A percentile compares a stretch with the other conserved stretches of the same genome.
These are phyloP conservation scores for Latrodectus elegans DNA, from an alignment of 2,888 invertebrate species.

Conservation along the genomic window DNA sequence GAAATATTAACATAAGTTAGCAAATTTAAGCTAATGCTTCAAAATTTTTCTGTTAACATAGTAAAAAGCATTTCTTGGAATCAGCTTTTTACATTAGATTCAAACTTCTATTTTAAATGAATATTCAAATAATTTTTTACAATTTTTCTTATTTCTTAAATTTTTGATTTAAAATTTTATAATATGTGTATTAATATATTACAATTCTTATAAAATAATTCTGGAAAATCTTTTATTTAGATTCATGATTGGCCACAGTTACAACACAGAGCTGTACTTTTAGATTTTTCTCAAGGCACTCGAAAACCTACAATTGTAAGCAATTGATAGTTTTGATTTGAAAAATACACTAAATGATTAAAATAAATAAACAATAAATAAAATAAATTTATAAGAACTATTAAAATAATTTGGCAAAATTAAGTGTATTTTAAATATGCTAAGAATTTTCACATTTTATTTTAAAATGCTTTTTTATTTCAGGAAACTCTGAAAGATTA, in stretches of 20 bases:
- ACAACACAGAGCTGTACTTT: conserved; percentile 78
- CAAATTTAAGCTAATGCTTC: too few relatives aligned
- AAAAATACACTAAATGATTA: too few relatives aligned
- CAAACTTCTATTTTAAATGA: too few relatives aligned
- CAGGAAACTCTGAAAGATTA: conserved; percentile 64
- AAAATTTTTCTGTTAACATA: too few relatives aligned
- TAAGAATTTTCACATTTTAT: not conserved
- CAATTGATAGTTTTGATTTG: conserved; percentile 2
- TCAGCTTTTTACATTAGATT: too few relatives aligned
- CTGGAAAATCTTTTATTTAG: conserved; percentile 67
- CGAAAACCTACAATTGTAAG: conserved; percentile 78
- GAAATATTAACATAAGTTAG: too few relatives aligned
- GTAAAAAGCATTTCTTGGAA: too few relatives aligned
- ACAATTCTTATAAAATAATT: not conserved
- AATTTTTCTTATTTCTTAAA: not conserved
- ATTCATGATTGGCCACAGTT: conserved; percentile 80
- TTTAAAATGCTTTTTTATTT: not conserved
- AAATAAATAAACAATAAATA: too few relatives aligned
- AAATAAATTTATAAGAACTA: too few relatives aligned
- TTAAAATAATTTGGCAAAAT: not conserved
- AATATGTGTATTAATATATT: not conserved
- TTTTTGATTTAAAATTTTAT: not conserved
- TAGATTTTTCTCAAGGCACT: conserved; percentile 79
- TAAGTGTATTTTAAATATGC: not conserved
- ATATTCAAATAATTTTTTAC: not conserved